Evolutionary conservation across 2,888 invertebrate species (phyloP).

Genomic region (Leptopilina myrica): DNA sequence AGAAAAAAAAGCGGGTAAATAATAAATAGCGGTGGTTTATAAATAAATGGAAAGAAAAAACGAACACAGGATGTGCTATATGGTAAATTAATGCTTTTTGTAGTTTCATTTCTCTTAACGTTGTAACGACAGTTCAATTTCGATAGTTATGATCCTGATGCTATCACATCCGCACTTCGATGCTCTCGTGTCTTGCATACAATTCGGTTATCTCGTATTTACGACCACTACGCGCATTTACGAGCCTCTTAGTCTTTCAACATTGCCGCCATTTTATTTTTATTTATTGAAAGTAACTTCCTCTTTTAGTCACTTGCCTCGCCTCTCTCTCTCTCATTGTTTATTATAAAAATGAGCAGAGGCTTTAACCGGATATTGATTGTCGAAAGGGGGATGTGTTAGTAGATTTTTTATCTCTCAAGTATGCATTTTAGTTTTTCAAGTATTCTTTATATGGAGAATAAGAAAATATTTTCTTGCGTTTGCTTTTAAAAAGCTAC

Average conservation of each 20-base stretch:
- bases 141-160: constrained; percentile 21
- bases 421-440: background rate
- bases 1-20: background rate
- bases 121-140: background rate
- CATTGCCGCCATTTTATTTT: constrained; percentile 4
- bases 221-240: constrained; percentile 5
- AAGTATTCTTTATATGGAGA: background rate
- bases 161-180: constrained; percentile 16
- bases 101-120: constrained; percentile 1
- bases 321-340: background rate
- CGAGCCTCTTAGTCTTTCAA: constrained; percentile 19
- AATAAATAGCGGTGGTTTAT: too few species aligned
- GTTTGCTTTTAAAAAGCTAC: constrained; percentile 1
- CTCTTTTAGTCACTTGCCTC: constrained; percentile 2
- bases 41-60: too few species aligned
- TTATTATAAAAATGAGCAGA: constrained; percentile 5
- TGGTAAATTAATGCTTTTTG: background rate
- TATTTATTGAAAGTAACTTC: constrained; percentile 18
- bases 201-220: constrained; percentile 25
- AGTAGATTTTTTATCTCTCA: background rate
- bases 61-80: too few species aligned
- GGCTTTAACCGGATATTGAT: background rate
- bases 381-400: background rate
- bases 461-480: background rate
- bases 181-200: constrained; percentile 18